These are phyloP conservation scores for Sebastes reedi DNA, from an alignment of 2,797 vertebrate genomes.

Conservation along the genomic window DNA sequence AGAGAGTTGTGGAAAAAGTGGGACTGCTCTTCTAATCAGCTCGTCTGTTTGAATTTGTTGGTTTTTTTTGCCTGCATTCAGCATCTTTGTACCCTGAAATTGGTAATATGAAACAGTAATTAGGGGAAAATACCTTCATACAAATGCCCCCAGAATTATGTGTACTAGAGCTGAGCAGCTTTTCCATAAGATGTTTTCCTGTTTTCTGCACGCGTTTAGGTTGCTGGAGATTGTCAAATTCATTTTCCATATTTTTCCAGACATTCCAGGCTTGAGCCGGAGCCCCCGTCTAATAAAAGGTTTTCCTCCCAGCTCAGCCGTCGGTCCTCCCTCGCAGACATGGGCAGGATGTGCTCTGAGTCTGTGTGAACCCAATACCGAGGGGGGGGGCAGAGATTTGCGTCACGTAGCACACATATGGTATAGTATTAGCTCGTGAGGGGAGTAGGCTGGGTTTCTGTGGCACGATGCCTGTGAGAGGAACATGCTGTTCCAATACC, in stretches of 20 bases:
- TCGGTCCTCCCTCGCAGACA: slow-evolving; percentile 44
- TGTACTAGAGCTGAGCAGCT: background rate
- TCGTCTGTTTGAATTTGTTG: background rate
- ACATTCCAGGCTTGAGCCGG: slow-evolving; percentile 60
- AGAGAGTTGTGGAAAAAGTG: slow-evolving; percentile 18
- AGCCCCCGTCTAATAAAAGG: slow-evolving; percentile 64
- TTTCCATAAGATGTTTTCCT: slow-evolving; percentile 21
- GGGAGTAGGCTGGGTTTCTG: slow-evolving; percentile 35
- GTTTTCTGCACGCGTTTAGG: slow-evolving; percentile 24
- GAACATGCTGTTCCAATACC: slow-evolving; percentile 59
- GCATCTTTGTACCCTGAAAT: background rate
- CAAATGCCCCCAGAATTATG: background rate
- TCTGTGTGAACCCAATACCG: slow-evolving; percentile 27
- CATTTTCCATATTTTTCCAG: slow-evolving; percentile 73
- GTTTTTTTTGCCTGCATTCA: background rate
- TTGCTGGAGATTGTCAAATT: slow-evolving; percentile 42
- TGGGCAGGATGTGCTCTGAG: slow-evolving; percentile 49
- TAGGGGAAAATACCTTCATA: background rate
- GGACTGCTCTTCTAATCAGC: slow-evolving; percentile 16
- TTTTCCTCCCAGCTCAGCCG: slow-evolving; percentile 54
- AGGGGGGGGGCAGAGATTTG: slow-evolving; percentile 7
- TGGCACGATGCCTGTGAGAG: slow-evolving; percentile 25
- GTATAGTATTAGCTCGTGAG: slow-evolving; percentile 36
- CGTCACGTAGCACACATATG: slow-evolving; percentile 56
- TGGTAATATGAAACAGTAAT: slow-evolving; percentile 4